Conservation (phyloP, 2,113 vertebrate genomes). For the Syngnathus typhle region DNA sequence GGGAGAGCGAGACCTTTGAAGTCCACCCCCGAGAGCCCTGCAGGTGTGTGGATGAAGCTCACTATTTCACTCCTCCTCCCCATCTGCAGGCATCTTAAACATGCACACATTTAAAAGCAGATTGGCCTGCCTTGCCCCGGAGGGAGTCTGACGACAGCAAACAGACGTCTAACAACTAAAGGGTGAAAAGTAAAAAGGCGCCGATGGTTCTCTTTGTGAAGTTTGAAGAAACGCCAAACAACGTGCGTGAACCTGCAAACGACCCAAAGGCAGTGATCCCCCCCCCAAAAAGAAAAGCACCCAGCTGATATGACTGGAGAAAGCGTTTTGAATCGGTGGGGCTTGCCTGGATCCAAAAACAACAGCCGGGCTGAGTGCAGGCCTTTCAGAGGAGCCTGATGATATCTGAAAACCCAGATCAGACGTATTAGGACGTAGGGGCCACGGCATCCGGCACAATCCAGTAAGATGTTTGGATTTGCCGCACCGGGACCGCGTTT, state of each 20-base stretch:
- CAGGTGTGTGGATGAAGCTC: conserved; percentile 70
- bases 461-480: conserved; percentile 30
- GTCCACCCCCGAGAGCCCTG: conserved; percentile 44
- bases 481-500: conserved; percentile 20
- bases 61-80: conserved; percentile 46
- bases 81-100: conserved; percentile 64
- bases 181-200: conserved; percentile 51
- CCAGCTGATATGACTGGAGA: conserved; percentile 29
- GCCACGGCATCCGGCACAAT: conserved; percentile 27
- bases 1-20: conserved; percentile 61
- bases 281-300: conserved; percentile 25
- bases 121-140: conserved; percentile 36
- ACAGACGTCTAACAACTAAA: conserved; percentile 74
- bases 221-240: conserved; percentile 45
- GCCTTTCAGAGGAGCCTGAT: conserved; percentile 43
- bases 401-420: conserved; percentile 51
- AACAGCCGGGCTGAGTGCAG: conserved; percentile 36
- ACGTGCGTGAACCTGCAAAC: conserved; percentile 62
- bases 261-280: conserved; percentile 19
- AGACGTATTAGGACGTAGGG: conserved; percentile 35
- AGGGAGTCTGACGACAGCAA: conserved; percentile 66
- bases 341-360: conserved; percentile 35
- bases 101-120: conserved; percentile 59
- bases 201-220: conserved; percentile 55
- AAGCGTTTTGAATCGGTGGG: conserved; percentile 32